These are phyloP conservation scores for Tachycineta bicolor DNA, from an alignment of 2,113 vertebrate genomes.

Conservation along the genomic window DNA sequence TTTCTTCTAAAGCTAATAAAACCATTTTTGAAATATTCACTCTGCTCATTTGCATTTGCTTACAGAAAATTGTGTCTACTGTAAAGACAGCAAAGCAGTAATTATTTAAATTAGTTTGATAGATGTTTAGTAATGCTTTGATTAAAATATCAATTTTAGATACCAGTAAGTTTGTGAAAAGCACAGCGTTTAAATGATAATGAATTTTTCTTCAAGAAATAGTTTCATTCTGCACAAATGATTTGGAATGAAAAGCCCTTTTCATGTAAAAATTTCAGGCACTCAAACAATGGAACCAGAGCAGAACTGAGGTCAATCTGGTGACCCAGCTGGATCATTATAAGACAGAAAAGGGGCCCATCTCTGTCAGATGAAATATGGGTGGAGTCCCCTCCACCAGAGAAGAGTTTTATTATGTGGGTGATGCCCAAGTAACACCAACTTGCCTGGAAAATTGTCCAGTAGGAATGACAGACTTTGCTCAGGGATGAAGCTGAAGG, in stretches of 20 bases:
- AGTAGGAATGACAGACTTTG: neutral
- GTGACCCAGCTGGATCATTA: neutral
- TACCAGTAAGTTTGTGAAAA: conserved; percentile 23
- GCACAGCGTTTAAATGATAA: neutral
- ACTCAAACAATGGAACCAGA: neutral
- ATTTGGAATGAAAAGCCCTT: neutral
- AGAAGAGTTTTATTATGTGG: neutral
- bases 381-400: neutral
- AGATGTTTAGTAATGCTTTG: conserved; percentile 38
- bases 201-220: neutral
- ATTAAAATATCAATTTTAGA: conserved; percentile 47
- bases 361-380: neutral
- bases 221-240: neutral
- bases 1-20: conserved; percentile 24
- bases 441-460: neutral
- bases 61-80: conserved; percentile 46
- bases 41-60: conserved; percentile 54
- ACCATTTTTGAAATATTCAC: neutral
- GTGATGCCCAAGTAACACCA: neutral
- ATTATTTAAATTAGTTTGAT: conserved; percentile 57
- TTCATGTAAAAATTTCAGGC: neutral
- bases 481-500: neutral
- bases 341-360: neutral
- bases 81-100: conserved; percentile 44
- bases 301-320: neutral